Conservation (phyloP, 2,888 invertebrate genomes). For the Seira musarum region DNA sequence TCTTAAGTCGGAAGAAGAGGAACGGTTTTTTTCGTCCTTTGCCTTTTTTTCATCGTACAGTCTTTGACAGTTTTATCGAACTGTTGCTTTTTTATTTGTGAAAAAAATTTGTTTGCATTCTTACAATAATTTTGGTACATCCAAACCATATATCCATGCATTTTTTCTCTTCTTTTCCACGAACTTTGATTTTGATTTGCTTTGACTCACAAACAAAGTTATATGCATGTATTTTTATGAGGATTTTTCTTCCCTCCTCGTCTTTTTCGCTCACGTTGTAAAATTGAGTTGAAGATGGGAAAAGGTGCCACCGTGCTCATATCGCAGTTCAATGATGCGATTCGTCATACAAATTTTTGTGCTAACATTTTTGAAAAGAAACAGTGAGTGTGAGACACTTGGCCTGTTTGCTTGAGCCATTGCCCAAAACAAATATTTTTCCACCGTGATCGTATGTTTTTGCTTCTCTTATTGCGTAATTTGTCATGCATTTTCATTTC, state of each 20-base stretch:
- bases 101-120: slow-evolving; percentile 22
- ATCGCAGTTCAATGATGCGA: no score
- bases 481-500: slow-evolving; percentile 35
- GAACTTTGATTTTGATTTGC: slow-evolving; percentile 2
- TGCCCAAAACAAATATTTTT: slow-evolving; percentile 39
- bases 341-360: slow-evolving; percentile 32
- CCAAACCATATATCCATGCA: slow-evolving; percentile 7
- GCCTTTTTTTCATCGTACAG: slow-evolving; percentile 14
- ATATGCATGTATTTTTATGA: background rate
- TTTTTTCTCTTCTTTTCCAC: background rate
- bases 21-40: no score
- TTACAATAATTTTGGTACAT: slow-evolving; percentile 32
- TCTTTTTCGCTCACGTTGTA: slow-evolving; percentile 11
- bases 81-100: slow-evolving; percentile 15
- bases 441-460: slow-evolving; percentile 39
- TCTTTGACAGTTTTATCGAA: slow-evolving; percentile 54
- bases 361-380: slow-evolving; percentile 27
- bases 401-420: background rate
- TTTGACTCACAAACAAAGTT: slow-evolving; percentile 1
- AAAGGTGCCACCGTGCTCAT: slow-evolving; percentile 7
- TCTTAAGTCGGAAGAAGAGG: no score
- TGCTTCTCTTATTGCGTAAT: slow-evolving; percentile 29
- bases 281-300: background rate
- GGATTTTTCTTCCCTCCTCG: slow-evolving; percentile 13
- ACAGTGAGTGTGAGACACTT: slow-evolving; percentile 3